phyloP scores from a whole-genome alignment of 1,140 invertebrate genomes.

The Drosophila kurseongensis region DNA sequence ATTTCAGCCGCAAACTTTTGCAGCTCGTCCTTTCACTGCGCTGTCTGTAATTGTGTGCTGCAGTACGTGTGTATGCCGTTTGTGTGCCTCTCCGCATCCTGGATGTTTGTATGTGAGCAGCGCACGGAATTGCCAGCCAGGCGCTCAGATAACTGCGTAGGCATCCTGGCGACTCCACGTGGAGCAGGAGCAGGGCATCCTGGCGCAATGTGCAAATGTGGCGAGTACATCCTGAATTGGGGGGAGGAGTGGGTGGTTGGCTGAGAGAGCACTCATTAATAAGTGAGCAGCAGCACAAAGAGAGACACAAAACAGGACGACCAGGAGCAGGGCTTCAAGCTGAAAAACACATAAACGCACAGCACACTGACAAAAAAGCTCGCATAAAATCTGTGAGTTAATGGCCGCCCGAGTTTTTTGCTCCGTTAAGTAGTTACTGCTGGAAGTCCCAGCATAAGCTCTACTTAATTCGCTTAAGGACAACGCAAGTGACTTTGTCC shows the following conservation, averaged over 20 bases:
- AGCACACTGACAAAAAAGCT: constrained; percentile 42
- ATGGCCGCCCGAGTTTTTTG: constrained; percentile 40
- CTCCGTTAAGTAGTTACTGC: constrained; percentile 50
- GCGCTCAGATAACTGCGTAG: constrained; percentile 64
- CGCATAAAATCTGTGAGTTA: constrained; percentile 71
- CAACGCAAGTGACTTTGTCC: constrained; percentile 44
- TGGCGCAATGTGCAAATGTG: constrained; percentile 40
- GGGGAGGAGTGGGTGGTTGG: constrained; percentile 1
- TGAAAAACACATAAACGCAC: constrained; percentile 19
- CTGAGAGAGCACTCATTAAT: constrained; percentile 47
- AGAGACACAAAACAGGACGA: constrained; percentile 22
- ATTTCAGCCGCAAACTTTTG: constrained; percentile 53
- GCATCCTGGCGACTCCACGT: constrained; percentile 28
- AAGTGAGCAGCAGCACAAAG: constrained; percentile 50
- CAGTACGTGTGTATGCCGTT: constrained; percentile 9
- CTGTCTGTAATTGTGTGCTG: constrained; percentile 20
- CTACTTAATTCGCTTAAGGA: constrained; percentile 70
- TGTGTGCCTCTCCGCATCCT: constrained; percentile 3
- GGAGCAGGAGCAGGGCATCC: constrained; percentile 13
- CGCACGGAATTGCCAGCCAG: constrained; percentile 56
- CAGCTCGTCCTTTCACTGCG: constrained; percentile 24
- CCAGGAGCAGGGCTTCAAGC: constrained; percentile 18
- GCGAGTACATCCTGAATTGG: constrained; percentile 18
- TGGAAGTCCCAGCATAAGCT: constrained; percentile 56
- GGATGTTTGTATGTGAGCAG: constrained; percentile 56